Evolutionary conservation across 1,140 invertebrate species (phyloP).

Genomic region (Scaptomyza montana): DNA sequence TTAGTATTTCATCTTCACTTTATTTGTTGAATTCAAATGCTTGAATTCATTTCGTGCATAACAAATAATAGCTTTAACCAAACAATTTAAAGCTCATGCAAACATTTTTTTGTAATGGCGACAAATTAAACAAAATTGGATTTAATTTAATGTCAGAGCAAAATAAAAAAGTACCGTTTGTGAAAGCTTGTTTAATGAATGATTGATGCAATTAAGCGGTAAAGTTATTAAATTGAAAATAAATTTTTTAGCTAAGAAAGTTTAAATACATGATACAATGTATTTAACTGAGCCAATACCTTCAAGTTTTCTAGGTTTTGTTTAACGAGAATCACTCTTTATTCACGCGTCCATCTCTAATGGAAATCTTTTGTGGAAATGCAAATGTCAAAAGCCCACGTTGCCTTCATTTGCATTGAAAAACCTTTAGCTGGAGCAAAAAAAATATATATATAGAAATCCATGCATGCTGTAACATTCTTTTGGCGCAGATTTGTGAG

Average conservation of each 20-base stretch:
- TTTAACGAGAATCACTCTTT: background rate
- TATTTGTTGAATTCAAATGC: background rate
- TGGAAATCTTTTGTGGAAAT: conserved; percentile 30
- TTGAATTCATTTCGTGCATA: background rate
- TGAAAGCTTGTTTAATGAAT: background rate
- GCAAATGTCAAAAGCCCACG: conserved; percentile 31
- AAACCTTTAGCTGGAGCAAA: conserved; percentile 29
- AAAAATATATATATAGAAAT: conserved; percentile 5
- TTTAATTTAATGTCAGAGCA: too few relatives aligned
- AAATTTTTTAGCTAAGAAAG: too few relatives aligned
- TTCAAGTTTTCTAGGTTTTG: background rate
- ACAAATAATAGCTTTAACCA: too few relatives aligned
- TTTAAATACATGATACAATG: too few relatives aligned
- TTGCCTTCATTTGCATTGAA: conserved; percentile 48
- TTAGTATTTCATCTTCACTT: background rate
- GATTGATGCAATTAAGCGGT: background rate
- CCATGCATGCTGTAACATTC: conserved; percentile 64
- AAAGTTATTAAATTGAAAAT: too few relatives aligned
- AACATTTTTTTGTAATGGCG: too few relatives aligned
- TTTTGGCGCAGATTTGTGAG: conserved; percentile 44
- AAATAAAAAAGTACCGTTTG: too few relatives aligned
- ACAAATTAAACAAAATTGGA: too few relatives aligned
- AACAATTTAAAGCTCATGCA: too few relatives aligned
- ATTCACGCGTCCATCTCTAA: conserved; percentile 26
- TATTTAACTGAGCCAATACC: background rate